Conservation (phyloP, 2,888 invertebrate genomes). For the Baccha elongata region DNA sequence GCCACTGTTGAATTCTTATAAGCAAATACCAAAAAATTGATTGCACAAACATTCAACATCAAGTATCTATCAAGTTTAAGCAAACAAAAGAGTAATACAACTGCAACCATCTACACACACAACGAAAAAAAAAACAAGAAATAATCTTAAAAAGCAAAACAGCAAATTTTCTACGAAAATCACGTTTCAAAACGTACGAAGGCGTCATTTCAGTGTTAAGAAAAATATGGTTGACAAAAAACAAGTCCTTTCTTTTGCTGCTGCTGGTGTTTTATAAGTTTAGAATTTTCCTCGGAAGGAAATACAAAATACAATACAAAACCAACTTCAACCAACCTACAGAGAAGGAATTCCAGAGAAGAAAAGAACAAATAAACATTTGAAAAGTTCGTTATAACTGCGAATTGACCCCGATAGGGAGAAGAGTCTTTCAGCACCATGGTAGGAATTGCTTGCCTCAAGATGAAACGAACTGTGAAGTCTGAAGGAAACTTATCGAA, state of each 20-base stretch:
- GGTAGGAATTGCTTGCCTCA: background rate
- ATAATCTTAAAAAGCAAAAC: background rate
- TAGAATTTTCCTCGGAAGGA: background rate
- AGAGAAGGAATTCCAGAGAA: background rate
- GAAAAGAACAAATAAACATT: slow-evolving; percentile 58
- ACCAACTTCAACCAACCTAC: background rate
- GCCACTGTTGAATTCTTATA: slow-evolving; percentile 20
- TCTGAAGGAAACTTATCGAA: slow-evolving; percentile 38
- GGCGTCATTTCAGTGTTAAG: slow-evolving; percentile 42
- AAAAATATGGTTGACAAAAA: slow-evolving; percentile 44
- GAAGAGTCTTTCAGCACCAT: slow-evolving; percentile 34
- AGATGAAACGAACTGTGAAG: slow-evolving; percentile 11
- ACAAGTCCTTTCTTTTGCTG: background rate
- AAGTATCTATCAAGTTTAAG: slow-evolving; percentile 26
- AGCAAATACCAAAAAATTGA: slow-evolving; percentile 67
- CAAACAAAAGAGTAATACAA: too few species aligned
- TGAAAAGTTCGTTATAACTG: slow-evolving; percentile 51
- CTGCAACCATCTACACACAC: slow-evolving; percentile 8
- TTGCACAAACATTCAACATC: slow-evolving; percentile 61
- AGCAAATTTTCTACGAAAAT: slow-evolving; percentile 41
- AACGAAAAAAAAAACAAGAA: slow-evolving; percentile 23
- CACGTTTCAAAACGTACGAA: slow-evolving; percentile 62
- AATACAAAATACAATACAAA: background rate
- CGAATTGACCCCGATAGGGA: slow-evolving; percentile 49
- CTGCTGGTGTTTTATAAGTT: background rate